Evolutionary conservation across 2,888 invertebrate species (phyloP).

Genomic region (Xylota sylvarum): DNA sequence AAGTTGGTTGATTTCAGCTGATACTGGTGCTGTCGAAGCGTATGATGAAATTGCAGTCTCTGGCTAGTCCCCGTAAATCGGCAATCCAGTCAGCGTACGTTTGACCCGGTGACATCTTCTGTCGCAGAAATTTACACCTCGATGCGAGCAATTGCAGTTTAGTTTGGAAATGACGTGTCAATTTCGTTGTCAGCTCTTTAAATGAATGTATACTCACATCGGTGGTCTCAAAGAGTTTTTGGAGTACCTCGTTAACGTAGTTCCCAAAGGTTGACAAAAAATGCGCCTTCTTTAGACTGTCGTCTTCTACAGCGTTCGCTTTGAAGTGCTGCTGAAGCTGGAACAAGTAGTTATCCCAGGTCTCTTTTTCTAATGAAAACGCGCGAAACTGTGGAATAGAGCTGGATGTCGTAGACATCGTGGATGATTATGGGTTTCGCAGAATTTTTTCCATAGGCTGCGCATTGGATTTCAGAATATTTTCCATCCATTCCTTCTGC

Average conservation of each 20-base stretch:
- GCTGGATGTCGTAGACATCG: too few relatives aligned
- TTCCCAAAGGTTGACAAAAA: not conserved
- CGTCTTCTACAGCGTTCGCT: too few relatives aligned
- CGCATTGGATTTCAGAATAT: not conserved
- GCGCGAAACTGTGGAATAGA: too few relatives aligned
- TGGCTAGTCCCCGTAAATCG: not conserved
- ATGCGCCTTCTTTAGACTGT: too few relatives aligned
- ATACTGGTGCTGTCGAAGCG: too few relatives aligned
- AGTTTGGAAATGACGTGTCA: not conserved
- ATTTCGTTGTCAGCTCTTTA: not conserved
- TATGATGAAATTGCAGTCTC: not conserved
- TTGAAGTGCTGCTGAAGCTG: too few relatives aligned
- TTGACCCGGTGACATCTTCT: not conserved
- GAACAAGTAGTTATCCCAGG: too few relatives aligned
- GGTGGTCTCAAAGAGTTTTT: too few relatives aligned
- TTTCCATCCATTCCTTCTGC: slow-evolving; percentile 18
- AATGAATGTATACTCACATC: too few relatives aligned
- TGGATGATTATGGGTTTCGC: slow-evolving; percentile 1
- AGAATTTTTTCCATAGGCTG: not conserved
- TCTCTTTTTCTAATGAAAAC: too few relatives aligned
- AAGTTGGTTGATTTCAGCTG: too few relatives aligned
- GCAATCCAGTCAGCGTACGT: slow-evolving; percentile 7
- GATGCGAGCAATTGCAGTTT: not conserved
- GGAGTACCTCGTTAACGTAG: not conserved
- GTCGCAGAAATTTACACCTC: slow-evolving; percentile 20